Evolutionary conservation across 2,797 vertebrate genomes (phyloP), one percentile per base, ranked within the genome.

Genomic region (Ptychobarbus kaznakovi): DNA sequence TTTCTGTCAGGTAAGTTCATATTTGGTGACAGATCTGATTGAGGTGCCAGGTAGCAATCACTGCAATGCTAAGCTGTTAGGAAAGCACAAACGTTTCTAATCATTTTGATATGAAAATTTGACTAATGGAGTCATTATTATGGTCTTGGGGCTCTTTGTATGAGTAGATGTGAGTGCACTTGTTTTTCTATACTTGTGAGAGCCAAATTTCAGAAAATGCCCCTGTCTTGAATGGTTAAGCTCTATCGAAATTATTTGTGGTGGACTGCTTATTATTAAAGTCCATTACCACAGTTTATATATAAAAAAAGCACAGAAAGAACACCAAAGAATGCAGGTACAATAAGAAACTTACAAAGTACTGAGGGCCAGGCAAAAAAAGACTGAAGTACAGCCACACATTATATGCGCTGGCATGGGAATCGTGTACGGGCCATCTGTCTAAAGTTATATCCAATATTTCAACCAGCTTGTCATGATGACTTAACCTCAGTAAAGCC

Each of bases 41-140:
- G 61, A 84, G n/a, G 44, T 83, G 82, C 35, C 65, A 78, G 25
- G 75, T 81, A 81, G 78, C 78, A 84, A 84, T 44, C 70, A 63
- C 58, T 38, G 66, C 58, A 25, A 42, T 35, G 66, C 46, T 76
- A 72, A n/a, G 49, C 80, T 44, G 28, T 25, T 32, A 16, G 28
- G 56, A 74, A 66, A 32, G 46, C 68, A 77, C 63, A 65, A n/a
- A 68, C 38, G 46, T 76, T 87, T 46, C 38, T 78, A 53, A 74
- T 63, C 28, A 72, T 12, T 13, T 72, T 38, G 51, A 72, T 22
- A 56, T 35, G 15, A 10, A 72, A 58, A 78, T 78, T 7, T 58
- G 63, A 56, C 82, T 70, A 70, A 58, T 53, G 44, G 61, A 68
- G 51, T 58, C 38, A 46, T 58, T 58, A 78, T 40, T 18, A 11